phyloP scores from a whole-genome alignment of 2,113 vertebrate genomes.

The Apaloderma vittatum region DNA sequence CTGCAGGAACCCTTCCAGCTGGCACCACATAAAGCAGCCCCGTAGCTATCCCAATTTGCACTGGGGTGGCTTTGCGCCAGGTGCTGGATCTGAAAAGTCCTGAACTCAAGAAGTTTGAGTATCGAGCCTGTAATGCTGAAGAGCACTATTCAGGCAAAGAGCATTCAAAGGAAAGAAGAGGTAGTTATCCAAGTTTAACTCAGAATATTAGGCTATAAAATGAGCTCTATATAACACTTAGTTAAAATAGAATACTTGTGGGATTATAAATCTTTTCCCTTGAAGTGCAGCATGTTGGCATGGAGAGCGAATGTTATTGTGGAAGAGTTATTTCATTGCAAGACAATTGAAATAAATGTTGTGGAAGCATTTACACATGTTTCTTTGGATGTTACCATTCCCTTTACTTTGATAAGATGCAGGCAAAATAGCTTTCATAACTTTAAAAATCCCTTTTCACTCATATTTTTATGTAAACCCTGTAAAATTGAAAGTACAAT shows the following conservation, averaged over 20 bases:
- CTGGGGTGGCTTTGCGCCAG: not conserved
- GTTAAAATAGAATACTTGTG: conserved; percentile 33
- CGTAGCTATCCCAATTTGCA: not conserved
- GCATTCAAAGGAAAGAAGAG: not conserved
- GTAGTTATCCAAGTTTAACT: not conserved
- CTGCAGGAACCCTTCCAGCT: not conserved
- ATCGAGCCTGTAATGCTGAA: not conserved
- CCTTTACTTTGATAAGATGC: conserved; percentile 52
- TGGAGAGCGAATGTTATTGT: conserved; percentile 11
- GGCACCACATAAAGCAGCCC: not conserved
- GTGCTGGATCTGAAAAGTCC: not conserved
- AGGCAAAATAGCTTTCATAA: conserved; percentile 50
- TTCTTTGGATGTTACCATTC: conserved; percentile 39
- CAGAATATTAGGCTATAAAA: conserved; percentile 17
- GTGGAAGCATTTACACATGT: conserved; percentile 63
- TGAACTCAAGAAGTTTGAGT: not conserved
- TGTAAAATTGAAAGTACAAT: conserved; percentile 23
- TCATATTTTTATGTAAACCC: conserved; percentile 11
- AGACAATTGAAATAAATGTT: conserved; percentile 54
- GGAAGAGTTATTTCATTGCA: conserved; percentile 65
- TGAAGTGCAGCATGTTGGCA: conserved; percentile 39
- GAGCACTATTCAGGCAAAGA: not conserved
- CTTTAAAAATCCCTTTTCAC: conserved; percentile 33
- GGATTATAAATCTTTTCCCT: conserved; percentile 54
- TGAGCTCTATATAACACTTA: not conserved